phyloP scores from a whole-genome alignment of 1,140 invertebrate species.

The Sminthurides bifidus region DNA sequence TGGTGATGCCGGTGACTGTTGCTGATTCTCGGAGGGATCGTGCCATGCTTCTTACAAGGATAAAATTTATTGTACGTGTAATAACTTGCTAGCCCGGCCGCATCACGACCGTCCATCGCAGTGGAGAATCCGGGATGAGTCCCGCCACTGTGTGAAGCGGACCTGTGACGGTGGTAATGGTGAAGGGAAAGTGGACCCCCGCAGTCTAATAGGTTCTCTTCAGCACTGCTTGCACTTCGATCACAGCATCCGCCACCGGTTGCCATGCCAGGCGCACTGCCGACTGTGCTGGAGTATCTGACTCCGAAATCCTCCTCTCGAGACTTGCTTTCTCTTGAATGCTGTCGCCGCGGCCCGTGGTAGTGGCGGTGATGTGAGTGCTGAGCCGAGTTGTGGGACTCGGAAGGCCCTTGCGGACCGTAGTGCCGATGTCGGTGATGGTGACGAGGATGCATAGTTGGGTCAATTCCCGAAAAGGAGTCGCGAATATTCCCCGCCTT shows the following conservation, averaged over 20 bases:
- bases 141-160: slow-evolving; percentile 5
- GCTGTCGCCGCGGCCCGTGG: background rate
- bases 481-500: slow-evolving; percentile 1
- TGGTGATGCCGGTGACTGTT: slow-evolving; percentile 1
- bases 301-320: background rate
- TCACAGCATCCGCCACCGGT: background rate
- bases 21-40: slow-evolving; percentile 1
- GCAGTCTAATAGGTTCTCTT: background rate
- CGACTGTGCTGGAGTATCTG: background rate
- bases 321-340: background rate
- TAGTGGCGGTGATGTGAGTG: too few relatives aligned
- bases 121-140: background rate
- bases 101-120: background rate
- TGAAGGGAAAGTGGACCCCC: background rate
- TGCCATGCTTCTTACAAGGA: slow-evolving; percentile 7
- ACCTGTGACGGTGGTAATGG: background rate
- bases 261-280: background rate
- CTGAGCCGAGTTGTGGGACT: too few relatives aligned
- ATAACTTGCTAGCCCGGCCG: background rate
- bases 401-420: background rate
- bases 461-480: background rate
- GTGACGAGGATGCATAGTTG: background rate
- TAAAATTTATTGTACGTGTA: slow-evolving; percentile 3
- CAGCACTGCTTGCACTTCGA: slow-evolving; percentile 5
- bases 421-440: background rate